Conservation (phyloP, 2,888 invertebrate genomes). For the Drosophila quinaria region DNA sequence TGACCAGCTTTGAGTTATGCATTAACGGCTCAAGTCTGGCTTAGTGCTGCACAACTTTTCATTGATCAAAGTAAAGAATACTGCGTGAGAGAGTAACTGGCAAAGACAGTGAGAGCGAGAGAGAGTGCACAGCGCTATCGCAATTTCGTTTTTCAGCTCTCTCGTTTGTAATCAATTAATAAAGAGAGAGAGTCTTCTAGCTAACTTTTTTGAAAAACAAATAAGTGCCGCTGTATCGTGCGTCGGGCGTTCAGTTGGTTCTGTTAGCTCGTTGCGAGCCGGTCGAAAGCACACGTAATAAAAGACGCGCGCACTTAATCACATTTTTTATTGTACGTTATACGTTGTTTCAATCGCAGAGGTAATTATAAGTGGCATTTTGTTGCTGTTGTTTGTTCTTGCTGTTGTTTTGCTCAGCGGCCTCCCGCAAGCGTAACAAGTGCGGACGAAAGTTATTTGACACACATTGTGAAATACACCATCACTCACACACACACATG, state of each 20-base stretch:
- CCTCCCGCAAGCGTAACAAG: conserved; percentile 52
- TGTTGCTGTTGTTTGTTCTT: conserved; percentile 28
- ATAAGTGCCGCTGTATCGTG: conserved; percentile 60
- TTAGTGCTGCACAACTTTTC: conserved; percentile 22
- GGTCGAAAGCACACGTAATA: conserved; percentile 43
- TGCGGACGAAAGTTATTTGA: conserved; percentile 59
- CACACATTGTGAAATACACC: conserved; percentile 59
- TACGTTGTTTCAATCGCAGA: conserved; percentile 51
- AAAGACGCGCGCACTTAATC: neutral
- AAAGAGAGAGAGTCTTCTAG: conserved; percentile 11
- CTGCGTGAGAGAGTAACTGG: neutral
- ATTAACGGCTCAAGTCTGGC: conserved; percentile 12
- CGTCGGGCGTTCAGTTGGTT: conserved; percentile 71
- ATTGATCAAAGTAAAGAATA: conserved; percentile 41
- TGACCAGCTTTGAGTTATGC: conserved; percentile 15
- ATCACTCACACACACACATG: neutral
- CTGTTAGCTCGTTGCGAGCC: conserved; percentile 67
- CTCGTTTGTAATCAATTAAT: conserved; percentile 13
- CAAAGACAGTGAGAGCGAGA: neutral
- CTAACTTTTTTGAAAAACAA: conserved; percentile 63
- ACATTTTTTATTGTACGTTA: conserved; percentile 22
- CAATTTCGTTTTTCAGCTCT: conserved; percentile 1
- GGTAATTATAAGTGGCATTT: conserved; percentile 75
- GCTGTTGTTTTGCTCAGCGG: conserved; percentile 25
- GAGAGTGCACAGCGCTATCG: neutral